Conservation (phyloP, 2,113 vertebrate genomes). For the Etheostoma spectabile region DNA sequence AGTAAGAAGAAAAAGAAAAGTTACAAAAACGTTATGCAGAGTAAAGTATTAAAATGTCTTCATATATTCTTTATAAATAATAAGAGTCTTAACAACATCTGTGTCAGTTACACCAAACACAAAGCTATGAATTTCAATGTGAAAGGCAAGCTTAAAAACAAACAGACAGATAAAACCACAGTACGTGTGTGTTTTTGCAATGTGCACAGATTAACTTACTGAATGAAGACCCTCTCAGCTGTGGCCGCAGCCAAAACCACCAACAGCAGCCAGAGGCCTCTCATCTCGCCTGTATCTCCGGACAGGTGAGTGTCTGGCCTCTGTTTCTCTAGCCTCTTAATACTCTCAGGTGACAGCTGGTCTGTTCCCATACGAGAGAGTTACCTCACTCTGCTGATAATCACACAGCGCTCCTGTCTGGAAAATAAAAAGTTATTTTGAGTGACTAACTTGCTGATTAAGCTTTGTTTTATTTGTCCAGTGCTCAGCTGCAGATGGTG, state of each 20-base stretch:
- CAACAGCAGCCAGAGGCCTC: conserved; percentile 60
- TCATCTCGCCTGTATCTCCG: conserved; percentile 56
- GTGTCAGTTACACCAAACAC: background rate
- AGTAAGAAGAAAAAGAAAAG: background rate
- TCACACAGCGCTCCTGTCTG: background rate
- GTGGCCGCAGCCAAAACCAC: conserved; percentile 58
- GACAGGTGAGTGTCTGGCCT: background rate
- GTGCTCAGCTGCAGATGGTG: conserved; percentile 65
- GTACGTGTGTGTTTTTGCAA: background rate
- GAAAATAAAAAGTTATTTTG: conserved; percentile 38
- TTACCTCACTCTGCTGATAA: conserved; percentile 3
- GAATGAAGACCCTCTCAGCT: conserved; percentile 68
- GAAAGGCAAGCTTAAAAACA: background rate
- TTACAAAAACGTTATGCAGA: too few species aligned
- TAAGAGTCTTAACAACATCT: background rate
- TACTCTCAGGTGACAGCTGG: conserved; percentile 45
- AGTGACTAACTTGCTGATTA: conserved; percentile 36
- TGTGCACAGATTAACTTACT: conserved; percentile 62
- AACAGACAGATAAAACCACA: background rate
- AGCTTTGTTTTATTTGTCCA: conserved; percentile 19
- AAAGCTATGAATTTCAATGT: background rate
- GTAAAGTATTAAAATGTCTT: background rate
- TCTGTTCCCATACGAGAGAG: conserved; percentile 40
- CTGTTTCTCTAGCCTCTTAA: conserved; percentile 16
- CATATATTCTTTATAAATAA: background rate